Evolutionary conservation across 2,797 vertebrate genomes (phyloP).

Genomic region (Eulemur coronatus): DNA sequence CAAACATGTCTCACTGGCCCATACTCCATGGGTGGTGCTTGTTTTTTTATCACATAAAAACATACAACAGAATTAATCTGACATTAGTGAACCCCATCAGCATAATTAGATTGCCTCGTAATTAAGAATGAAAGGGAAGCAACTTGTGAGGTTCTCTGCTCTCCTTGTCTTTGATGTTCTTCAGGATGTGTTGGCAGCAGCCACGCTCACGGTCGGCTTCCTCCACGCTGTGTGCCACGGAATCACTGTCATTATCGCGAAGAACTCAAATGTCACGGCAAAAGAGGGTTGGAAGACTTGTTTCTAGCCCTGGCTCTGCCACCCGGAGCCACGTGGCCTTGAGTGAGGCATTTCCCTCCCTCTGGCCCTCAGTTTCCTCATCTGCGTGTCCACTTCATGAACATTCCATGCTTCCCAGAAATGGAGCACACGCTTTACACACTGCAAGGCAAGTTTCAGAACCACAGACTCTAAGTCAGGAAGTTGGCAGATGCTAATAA

Average conservation of each 20-base stretch:
- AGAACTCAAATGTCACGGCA: neutral
- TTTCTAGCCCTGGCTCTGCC: neutral
- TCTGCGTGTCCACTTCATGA: neutral
- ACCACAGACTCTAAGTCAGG: neutral
- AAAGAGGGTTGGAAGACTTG: neutral
- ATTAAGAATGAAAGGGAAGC: neutral
- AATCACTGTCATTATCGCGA: neutral
- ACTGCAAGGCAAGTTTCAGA: neutral
- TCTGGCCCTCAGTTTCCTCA: neutral
- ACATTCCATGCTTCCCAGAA: neutral
- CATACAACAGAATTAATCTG: neutral
- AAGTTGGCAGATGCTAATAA: neutral
- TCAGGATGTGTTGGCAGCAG: neutral
- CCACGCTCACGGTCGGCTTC: fast-evolving
- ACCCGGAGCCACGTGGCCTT: neutral
- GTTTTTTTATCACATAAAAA: neutral
- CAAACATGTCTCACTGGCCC: neutral
- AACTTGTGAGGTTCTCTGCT: neutral
- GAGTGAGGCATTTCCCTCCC: neutral
- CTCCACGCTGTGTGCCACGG: neutral
- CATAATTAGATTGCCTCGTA: neutral
- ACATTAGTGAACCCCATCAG: neutral
- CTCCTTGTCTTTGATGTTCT: neutral
- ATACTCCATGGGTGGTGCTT: neutral
- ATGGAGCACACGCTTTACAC: neutral